Evolutionary conservation across 2,113 vertebrate species (phyloP).

Genomic region (Colistium nudipinnis): DNA sequence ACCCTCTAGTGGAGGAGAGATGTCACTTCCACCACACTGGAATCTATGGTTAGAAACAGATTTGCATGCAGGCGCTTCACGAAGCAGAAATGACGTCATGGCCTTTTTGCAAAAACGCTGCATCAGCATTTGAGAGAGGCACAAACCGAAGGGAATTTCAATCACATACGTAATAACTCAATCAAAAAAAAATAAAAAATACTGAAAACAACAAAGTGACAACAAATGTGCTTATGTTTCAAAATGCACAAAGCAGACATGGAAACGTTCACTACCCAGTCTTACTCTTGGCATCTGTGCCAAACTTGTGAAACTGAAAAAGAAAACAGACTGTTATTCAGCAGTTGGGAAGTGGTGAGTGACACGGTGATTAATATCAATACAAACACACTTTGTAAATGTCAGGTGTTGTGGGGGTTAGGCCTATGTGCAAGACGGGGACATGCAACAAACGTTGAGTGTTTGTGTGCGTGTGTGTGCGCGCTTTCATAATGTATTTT

Average conservation of each 20-base stretch:
- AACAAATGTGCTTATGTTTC: background rate
- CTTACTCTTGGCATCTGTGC: slow-evolving; percentile 24
- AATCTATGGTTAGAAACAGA: slow-evolving; percentile 27
- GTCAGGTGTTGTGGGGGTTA: slow-evolving; percentile 60
- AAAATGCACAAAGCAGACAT: slow-evolving; percentile 1
- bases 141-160: background rate
- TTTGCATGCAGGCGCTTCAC: slow-evolving; percentile 28
- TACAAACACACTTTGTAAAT: slow-evolving; percentile 65
- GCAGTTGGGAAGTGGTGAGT: slow-evolving; percentile 68
- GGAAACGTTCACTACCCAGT: slow-evolving; percentile 25
- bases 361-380: slow-evolving; percentile 60
- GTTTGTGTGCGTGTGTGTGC: slow-evolving; percentile 24
- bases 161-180: background rate
- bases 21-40: background rate
- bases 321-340: slow-evolving; percentile 28
- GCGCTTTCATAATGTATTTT: slow-evolving; percentile 2
- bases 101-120: slow-evolving; percentile 23
- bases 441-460: slow-evolving; percentile 29
- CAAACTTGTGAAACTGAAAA: slow-evolving; percentile 51
- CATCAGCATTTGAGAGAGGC: background rate
- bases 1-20: slow-evolving; percentile 64
- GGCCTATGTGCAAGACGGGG: slow-evolving; percentile 32
- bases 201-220: background rate
- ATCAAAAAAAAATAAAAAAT: background rate
- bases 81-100: slow-evolving; percentile 47